Conservation (phyloP, 2,797 vertebrate genomes). For the Fundulus diaphanus region DNA sequence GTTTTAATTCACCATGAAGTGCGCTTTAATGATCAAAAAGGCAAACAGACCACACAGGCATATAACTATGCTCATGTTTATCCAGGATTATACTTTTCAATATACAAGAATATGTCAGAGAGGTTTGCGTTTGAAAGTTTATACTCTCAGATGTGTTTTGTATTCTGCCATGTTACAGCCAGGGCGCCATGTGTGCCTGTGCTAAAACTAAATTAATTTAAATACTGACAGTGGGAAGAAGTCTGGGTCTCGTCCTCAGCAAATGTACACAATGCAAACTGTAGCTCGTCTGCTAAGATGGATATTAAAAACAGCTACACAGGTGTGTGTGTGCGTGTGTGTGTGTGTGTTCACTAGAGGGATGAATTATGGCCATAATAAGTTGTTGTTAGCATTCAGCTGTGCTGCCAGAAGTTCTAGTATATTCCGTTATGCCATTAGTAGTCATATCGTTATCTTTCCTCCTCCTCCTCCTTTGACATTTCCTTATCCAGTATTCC, state of each 20-base stretch:
- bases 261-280: neutral
- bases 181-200: neutral
- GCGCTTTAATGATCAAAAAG: neutral
- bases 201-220: neutral
- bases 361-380: neutral
- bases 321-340: neutral
- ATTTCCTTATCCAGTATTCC: neutral
- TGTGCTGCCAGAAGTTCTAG: neutral
- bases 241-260: neutral
- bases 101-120: neutral
- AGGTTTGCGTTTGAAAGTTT: neutral
- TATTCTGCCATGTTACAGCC: neutral
- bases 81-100: neutral
- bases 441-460: neutral
- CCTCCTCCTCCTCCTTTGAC: neutral
- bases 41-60: neutral
- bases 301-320: neutral
- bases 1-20: neutral
- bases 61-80: neutral
- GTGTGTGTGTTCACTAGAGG: neutral
- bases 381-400: constrained; percentile 2
- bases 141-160: neutral
- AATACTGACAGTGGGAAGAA: neutral
- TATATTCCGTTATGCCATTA: neutral
- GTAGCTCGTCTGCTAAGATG: neutral